Evolutionary conservation across 2,888 invertebrate genomes (phyloP).

Genomic region (Limnephilus lunatus): DNA sequence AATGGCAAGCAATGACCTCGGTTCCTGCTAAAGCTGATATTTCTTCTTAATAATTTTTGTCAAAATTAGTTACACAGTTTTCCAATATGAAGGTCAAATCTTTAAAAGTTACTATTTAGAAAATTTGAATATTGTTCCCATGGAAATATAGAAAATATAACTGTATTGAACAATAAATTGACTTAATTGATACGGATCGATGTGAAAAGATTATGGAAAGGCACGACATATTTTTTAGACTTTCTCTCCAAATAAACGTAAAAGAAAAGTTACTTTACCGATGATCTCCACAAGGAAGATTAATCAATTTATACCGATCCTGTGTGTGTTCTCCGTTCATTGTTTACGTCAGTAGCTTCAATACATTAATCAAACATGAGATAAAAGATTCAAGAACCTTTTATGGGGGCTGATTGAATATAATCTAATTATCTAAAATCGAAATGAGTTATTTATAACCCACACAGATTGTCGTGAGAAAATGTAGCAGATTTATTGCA

Average conservation of each 20-base stretch:
- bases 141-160: too few relatives aligned
- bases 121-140: too few relatives aligned
- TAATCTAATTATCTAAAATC: neutral
- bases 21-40: neutral
- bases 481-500: neutral
- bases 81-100: neutral
- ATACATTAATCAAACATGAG: too few relatives aligned
- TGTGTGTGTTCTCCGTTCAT: neutral
- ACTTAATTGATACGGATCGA: too few relatives aligned
- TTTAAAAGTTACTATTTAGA: neutral
- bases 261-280: too few relatives aligned
- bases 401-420: neutral
- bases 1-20: neutral
- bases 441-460: neutral
- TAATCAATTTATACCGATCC: too few relatives aligned
- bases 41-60: neutral
- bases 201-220: too few relatives aligned
- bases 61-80: neutral
- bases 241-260: too few relatives aligned
- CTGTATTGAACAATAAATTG: too few relatives aligned
- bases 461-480: neutral
- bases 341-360: neutral
- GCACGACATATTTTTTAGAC: too few relatives aligned
- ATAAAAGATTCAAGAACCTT: neutral
- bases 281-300: too few relatives aligned